Evolutionary conservation across 2,113 vertebrate genomes (phyloP).

Genomic region (Sula dactylatra): DNA sequence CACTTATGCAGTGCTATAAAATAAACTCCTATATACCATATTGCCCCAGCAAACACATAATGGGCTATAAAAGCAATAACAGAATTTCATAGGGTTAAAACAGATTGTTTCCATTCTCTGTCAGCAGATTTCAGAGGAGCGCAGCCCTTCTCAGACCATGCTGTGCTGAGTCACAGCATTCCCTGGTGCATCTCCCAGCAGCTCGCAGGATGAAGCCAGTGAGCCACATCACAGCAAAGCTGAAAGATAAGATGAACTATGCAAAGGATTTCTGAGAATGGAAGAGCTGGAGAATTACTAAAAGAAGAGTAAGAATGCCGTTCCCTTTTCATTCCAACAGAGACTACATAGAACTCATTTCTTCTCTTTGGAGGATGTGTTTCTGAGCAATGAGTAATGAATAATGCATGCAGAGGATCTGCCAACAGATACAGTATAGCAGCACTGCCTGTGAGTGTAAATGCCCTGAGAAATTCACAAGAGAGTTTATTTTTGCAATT

Average conservation of each 20-base stretch:
- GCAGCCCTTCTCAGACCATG: not conserved
- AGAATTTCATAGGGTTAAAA: not conserved
- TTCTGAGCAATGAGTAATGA: not conserved
- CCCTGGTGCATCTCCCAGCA: not conserved
- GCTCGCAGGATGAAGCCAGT: not conserved
- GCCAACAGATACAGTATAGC: not conserved
- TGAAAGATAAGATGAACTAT: not conserved
- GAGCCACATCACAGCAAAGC: not conserved
- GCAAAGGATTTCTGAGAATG: not conserved
- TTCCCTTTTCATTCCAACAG: not conserved
- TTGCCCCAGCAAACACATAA: not conserved
- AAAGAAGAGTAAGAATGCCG: not conserved
- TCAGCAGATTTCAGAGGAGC: not conserved
- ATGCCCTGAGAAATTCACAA: not conserved
- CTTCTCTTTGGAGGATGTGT: not conserved
- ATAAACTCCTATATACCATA: not conserved
- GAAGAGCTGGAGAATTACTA: not conserved
- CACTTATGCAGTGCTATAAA: not conserved
- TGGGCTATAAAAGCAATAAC: not conserved
- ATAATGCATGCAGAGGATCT: not conserved
- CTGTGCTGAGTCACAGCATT: not conserved
- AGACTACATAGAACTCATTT: not conserved
- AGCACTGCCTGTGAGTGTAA: not conserved
- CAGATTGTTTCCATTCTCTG: not conserved
- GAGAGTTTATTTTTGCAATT: not conserved